These are phyloP conservation scores for Mastomys natalensis DNA, from an alignment of 2,113 vertebrate species.

Conservation along the genomic window DNA sequence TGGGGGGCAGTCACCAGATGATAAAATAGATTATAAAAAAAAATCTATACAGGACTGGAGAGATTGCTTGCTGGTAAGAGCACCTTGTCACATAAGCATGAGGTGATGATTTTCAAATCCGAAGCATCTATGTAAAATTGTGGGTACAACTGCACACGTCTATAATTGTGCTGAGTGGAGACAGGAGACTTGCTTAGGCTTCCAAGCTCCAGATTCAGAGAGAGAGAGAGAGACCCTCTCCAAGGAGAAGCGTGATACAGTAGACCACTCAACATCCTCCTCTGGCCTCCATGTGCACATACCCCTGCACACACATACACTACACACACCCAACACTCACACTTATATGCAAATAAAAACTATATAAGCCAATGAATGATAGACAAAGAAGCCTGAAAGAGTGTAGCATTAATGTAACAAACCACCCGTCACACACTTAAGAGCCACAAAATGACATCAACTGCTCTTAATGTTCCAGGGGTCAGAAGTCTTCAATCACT, in stretches of 20 bases:
- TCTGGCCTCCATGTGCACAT: background rate
- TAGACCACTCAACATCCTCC: background rate
- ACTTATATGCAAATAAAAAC: background rate
- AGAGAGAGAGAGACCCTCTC: background rate
- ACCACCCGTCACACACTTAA: background rate
- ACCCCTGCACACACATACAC: background rate
- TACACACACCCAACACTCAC: background rate
- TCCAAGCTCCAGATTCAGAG: background rate
- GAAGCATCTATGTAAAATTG: background rate
- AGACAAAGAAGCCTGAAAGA: background rate
- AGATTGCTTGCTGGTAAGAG: background rate
- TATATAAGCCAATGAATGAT: background rate
- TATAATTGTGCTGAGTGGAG: background rate
- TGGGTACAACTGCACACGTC: background rate
- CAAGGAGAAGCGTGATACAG: background rate
- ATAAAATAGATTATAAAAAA: background rate
- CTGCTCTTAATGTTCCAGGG: background rate
- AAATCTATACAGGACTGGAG: background rate
- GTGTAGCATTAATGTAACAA: background rate
- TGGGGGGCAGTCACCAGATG: background rate
- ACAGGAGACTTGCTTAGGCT: background rate
- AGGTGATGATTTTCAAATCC: background rate
- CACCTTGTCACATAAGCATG: background rate
- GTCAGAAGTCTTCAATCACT: background rate
- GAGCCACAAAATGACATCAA: background rate